Conservation (phyloP, 2,797 vertebrate genomes). For the Danio choprae region DNA sequence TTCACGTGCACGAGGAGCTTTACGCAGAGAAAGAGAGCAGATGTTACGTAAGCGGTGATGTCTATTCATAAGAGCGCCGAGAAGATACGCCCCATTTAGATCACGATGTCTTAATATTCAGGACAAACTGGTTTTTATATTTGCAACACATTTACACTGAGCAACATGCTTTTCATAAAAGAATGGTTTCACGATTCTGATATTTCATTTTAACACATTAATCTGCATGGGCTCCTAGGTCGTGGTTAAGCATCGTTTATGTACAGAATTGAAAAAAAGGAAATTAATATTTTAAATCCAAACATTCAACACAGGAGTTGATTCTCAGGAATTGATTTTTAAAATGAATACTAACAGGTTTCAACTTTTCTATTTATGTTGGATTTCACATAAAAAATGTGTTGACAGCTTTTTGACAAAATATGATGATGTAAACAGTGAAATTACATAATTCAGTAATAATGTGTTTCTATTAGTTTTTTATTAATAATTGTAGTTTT, state of each 20-base stretch:
- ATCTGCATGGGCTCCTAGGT: not conserved
- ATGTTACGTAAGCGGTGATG: constrained; percentile 73
- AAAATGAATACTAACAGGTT: not conserved
- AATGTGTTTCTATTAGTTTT: too few species aligned
- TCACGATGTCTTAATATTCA: constrained; percentile 12
- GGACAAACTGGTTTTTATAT: not conserved
- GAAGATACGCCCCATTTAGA: constrained; percentile 11
- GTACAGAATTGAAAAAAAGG: not conserved
- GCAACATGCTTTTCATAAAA: not conserved
- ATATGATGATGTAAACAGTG: too few species aligned
- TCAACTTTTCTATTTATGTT: too few species aligned
- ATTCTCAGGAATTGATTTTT: not conserved
- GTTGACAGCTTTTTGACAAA: not conserved
- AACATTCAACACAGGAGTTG: too few species aligned
- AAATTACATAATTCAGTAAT: too few species aligned
- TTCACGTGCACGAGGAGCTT: constrained; percentile 23
- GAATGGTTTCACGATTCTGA: too few species aligned
- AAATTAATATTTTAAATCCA: not conserved
- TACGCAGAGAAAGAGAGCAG: constrained; percentile 42
- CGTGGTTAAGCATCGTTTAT: not conserved
- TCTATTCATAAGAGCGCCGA: constrained; percentile 43
- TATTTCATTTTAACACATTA: not conserved
- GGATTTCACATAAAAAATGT: constrained; percentile 10
- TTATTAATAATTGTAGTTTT: too few species aligned
- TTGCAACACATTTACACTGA: not conserved